Evolutionary conservation across 2,888 invertebrate genomes (phyloP).

Genomic region (Leptopilina myrica): DNA sequence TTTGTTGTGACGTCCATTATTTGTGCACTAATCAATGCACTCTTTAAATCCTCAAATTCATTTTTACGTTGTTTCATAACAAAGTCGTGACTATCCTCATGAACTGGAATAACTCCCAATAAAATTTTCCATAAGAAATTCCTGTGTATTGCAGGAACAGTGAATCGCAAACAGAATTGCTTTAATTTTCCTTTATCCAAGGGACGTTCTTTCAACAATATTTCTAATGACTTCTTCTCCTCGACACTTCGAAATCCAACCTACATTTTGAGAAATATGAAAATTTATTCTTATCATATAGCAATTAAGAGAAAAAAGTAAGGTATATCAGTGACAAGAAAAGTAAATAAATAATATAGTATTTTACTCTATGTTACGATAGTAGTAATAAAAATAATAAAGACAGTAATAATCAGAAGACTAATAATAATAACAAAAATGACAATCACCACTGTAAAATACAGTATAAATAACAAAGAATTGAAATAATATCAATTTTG

Average conservation of each 20-base stretch:
- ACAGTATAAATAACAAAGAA: not conserved
- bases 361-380: no score
- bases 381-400: no score
- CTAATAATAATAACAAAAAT: no score
- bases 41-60: conserved; percentile 86
- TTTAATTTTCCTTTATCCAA: conserved; percentile 87
- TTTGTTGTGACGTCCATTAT: conserved; percentile 82
- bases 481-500: not conserved
- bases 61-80: conserved; percentile 85
- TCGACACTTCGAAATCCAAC: conserved; percentile 94
- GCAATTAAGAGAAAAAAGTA: not conserved
- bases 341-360: no score
- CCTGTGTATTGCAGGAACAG: conserved; percentile 89
- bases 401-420: no score
- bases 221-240: conserved; percentile 93
- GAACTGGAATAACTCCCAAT: conserved; percentile 87
- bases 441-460: not conserved
- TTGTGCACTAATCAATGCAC: conserved; percentile 84
- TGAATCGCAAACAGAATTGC: conserved; percentile 91
- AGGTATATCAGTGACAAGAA: no score
- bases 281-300: not conserved
- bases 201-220: conserved; percentile 90
- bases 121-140: conserved; percentile 91
- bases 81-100: conserved; percentile 86
- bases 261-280: conserved; percentile 55